A percentile compares a stretch with the other conserved stretches of the same genome.
Conservation (phyloP, 2,113 vertebrate species). For the Pagrus major region DNA sequence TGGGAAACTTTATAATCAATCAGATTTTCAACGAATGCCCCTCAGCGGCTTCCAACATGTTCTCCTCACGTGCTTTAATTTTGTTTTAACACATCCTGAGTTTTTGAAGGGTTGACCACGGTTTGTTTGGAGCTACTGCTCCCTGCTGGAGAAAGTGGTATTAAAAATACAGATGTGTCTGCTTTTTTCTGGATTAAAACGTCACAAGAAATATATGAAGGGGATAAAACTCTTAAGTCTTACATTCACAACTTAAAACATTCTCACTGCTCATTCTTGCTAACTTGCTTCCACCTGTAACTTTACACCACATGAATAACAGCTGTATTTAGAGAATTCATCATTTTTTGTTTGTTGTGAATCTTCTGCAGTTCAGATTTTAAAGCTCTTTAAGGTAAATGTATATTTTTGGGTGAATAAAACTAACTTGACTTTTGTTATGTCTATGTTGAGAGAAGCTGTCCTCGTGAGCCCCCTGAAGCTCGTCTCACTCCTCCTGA, state of each 20-base stretch:
- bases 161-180: no score
- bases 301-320: background rate
- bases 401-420: background rate
- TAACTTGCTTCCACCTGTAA: background rate
- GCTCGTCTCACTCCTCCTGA: background rate
- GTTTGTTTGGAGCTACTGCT: background rate
- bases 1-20: background rate
- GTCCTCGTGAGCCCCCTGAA: background rate
- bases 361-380: background rate
- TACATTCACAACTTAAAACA: background rate
- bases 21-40: background rate
- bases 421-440: background rate
- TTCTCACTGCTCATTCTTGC: background rate
- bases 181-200: background rate
- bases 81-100: no score
- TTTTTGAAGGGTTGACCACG: background rate
- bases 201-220: background rate
- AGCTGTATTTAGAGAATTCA: background rate
- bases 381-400: background rate
- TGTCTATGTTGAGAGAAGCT: background rate
- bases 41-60: background rate
- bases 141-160: conserved; percentile 23
- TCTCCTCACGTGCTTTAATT: background rate
- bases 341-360: background rate
- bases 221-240: background rate